A percentile compares a stretch with the other conserved stretches of the same genome.
These are phyloP conservation scores for Rhinichthys osculus DNA, from an alignment of 2,797 vertebrate species.

Conservation along the genomic window DNA sequence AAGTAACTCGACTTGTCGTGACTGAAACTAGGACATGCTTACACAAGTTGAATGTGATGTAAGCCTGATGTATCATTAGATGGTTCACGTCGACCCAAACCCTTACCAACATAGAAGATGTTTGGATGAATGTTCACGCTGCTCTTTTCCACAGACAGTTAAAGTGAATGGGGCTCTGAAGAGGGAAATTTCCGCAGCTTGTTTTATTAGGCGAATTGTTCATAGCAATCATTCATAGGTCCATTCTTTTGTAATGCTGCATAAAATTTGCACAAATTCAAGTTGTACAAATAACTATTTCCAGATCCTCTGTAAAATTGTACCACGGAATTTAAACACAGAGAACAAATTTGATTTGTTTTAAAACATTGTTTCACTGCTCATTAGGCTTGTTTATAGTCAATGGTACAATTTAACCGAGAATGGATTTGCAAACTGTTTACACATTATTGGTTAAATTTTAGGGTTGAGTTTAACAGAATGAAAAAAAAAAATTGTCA, in stretches of 20 bases:
- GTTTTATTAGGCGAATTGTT: not conserved
- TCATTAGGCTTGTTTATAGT: not conserved
- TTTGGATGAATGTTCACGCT: not conserved
- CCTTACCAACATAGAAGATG: not conserved
- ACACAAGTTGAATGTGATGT: not conserved
- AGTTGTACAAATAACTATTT: not conserved
- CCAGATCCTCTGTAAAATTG: not conserved
- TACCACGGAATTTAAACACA: not conserved
- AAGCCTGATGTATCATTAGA: not conserved
- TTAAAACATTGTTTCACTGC: no score
- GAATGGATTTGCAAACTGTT: not conserved
- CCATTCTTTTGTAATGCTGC: not conserved
- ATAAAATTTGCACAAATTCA: not conserved
- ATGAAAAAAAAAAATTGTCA: not conserved
- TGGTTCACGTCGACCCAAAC: not conserved
- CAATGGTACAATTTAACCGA: not conserved
- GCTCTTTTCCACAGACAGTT: not conserved
- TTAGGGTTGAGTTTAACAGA: not conserved
- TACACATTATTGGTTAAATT: not conserved
- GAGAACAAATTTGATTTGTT: no score
- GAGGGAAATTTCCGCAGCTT: no score
- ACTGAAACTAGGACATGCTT: constrained; percentile 15
- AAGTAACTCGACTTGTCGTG: not conserved
- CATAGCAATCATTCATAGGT: not conserved
- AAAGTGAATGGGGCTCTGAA: not conserved